Evolutionary conservation across 2,113 vertebrate species (phyloP).

Genomic region (Girardinichthys multiradiatus): DNA sequence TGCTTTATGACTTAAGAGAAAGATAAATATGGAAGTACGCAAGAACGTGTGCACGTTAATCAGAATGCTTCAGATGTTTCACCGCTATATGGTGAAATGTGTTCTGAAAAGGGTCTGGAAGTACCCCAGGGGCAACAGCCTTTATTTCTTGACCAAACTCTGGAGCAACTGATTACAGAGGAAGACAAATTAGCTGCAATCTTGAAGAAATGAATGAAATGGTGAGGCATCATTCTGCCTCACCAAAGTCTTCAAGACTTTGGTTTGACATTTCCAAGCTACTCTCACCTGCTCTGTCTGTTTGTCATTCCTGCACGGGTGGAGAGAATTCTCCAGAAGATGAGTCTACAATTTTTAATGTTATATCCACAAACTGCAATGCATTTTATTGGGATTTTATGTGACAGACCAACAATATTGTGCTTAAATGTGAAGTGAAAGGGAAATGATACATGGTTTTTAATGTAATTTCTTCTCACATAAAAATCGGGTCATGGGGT

Average conservation of each 20-base stretch:
- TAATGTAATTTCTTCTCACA: too few species aligned
- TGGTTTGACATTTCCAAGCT: background rate
- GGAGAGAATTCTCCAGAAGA: constrained; percentile 83
- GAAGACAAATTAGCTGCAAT: constrained; percentile 64
- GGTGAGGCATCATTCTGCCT: constrained; percentile 66
- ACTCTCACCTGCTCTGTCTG: background rate
- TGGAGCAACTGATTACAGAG: constrained; percentile 44
- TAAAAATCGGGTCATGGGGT: too few species aligned
- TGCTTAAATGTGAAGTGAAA: background rate
- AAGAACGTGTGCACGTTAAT: constrained; percentile 51
- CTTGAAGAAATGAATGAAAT: constrained; percentile 62
- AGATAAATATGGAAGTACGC: background rate
- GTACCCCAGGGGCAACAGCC: constrained; percentile 55
- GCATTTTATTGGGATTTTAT: too few species aligned
- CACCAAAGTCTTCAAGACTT: background rate
- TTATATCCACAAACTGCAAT: background rate
- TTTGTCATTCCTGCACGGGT: constrained; percentile 58
- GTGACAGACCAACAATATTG: background rate
- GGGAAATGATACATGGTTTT: too few species aligned
- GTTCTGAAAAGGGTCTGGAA: constrained; percentile 75
- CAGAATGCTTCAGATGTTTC: constrained; percentile 75
- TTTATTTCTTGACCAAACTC: constrained; percentile 52
- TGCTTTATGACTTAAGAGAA: constrained; percentile 38
- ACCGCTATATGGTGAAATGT: constrained; percentile 75
- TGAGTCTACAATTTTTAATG: constrained; percentile 44